Evolutionary conservation across 2,888 invertebrate genomes (phyloP).

Genomic region (Ormia ochracea): DNA sequence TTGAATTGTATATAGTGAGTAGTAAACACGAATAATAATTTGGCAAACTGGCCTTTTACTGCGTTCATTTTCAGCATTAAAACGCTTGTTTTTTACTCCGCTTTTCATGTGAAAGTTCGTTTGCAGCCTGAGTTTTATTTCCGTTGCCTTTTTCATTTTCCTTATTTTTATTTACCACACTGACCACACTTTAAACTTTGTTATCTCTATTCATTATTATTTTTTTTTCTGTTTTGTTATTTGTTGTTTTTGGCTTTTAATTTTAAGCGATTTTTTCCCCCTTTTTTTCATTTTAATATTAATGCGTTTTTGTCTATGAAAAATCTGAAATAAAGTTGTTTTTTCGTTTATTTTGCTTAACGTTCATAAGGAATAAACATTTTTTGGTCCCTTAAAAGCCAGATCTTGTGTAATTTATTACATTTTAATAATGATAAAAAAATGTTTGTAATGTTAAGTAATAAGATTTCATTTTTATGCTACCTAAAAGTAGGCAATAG

Average conservation of each 20-base stretch:
- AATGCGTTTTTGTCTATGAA: background rate
- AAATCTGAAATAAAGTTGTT: conserved; percentile 4
- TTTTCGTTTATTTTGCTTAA: conserved; percentile 14
- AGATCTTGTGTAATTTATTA: conserved; percentile 12
- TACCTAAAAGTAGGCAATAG: conserved; percentile 31
- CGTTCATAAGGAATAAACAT: conserved; percentile 21
- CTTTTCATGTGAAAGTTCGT: background rate
- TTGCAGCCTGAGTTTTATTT: background rate
- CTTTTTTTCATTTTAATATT: background rate
- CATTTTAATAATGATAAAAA: conserved; percentile 7
- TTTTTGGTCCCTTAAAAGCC: conserved; percentile 28
- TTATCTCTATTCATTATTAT: background rate
- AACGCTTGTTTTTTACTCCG: background rate
- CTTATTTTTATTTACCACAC: background rate
- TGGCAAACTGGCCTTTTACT: background rate
- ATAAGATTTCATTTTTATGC: conserved; percentile 18
- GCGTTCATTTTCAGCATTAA: background rate
- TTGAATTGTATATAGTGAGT: background rate
- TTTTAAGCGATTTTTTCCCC: no score
- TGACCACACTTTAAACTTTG: conserved; percentile 3
- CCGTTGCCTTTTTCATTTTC: conserved; percentile 27
- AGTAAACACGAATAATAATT: conserved; percentile 7
- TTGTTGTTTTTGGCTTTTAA: no score
- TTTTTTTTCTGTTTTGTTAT: background rate
- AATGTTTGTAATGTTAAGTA: background rate